Evolutionary conservation across 2,888 invertebrate genomes (phyloP).

Genomic region (Hetaerina titia): DNA sequence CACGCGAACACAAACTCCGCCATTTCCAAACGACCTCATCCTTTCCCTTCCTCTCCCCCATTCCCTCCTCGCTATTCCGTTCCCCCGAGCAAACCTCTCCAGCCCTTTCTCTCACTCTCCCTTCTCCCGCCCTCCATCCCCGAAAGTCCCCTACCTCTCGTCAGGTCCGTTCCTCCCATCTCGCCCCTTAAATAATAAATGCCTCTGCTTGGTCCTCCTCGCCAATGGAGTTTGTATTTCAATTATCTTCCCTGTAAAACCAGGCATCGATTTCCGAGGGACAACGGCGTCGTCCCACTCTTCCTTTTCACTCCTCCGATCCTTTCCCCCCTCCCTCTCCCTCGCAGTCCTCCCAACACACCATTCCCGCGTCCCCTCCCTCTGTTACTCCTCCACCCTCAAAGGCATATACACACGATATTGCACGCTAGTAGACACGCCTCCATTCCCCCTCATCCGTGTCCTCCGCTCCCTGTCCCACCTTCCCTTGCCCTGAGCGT

Average conservation of each 20-base stretch:
- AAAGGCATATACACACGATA: neutral
- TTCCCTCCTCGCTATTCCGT: neutral
- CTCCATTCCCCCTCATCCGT: no score
- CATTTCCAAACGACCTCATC: neutral
- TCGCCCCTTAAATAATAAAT: slow-evolving; percentile 67
- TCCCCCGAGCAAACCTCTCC: neutral
- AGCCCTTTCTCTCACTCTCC: neutral
- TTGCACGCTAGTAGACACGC: neutral
- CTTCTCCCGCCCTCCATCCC: neutral
- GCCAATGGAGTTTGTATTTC: slow-evolving; percentile 65
- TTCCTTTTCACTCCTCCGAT: neutral
- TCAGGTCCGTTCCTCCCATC: slow-evolving; percentile 46
- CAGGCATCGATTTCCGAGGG: slow-evolving; percentile 61
- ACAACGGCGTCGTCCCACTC: slow-evolving; percentile 12
- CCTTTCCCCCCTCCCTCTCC: neutral
- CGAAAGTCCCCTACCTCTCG: neutral
- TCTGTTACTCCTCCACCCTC: neutral
- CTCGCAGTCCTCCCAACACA: neutral
- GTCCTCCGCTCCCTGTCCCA: no score
- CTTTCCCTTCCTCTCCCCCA: neutral
- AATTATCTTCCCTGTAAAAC: slow-evolving; percentile 67
- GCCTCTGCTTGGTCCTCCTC: slow-evolving; percentile 62
- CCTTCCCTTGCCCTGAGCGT: neutral
- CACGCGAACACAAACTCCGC: neutral
- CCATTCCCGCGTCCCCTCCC: neutral